Conservation (phyloP, 2,797 vertebrate genomes). For the Forpus xanthops region DNA sequence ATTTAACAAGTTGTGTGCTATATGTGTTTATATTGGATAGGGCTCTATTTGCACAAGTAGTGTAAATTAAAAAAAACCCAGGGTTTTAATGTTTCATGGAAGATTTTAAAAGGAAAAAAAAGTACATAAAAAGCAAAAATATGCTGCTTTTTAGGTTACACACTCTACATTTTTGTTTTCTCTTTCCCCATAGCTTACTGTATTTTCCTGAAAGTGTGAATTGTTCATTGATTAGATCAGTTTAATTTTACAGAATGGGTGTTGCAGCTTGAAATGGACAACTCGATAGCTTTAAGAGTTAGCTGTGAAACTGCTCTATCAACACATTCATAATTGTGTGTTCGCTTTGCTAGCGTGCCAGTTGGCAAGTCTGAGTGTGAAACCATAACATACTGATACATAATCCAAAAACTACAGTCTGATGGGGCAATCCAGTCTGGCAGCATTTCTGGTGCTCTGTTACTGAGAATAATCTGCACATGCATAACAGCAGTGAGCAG, state of each 20-base stretch:
- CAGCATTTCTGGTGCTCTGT: neutral
- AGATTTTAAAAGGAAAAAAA: neutral
- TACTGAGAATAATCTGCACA: neutral
- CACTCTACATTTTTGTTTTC: neutral
- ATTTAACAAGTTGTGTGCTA: neutral
- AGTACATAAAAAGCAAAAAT: neutral
- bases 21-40: neutral
- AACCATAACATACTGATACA: neutral
- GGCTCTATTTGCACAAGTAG: neutral
- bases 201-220: neutral
- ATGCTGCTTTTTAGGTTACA: neutral
- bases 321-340: neutral
- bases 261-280: neutral
- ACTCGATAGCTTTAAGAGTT: neutral
- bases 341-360: neutral
- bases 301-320: neutral
- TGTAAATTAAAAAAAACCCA: neutral
- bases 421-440: neutral
- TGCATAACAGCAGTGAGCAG: neutral
- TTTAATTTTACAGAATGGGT: neutral
- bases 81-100: neutral
- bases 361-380: neutral
- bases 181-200: neutral
- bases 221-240: neutral
- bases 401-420: fast-evolving